Base-by-base conservation (phyloP, 92 coral and sea anemone genomes). In the Actinernus sp. region DNA sequence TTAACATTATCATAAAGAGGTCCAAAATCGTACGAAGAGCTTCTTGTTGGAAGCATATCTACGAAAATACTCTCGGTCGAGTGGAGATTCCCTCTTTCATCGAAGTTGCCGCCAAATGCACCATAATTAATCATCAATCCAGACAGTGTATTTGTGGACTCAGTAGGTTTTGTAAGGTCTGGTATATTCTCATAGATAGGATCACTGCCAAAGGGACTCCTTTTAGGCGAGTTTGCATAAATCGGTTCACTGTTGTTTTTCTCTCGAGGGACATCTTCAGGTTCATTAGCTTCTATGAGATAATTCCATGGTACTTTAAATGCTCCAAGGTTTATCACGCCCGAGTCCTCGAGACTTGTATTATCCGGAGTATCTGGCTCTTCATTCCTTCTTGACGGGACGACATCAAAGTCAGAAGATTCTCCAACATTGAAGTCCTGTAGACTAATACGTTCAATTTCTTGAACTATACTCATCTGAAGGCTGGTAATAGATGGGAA, bases 1-100 rank as follows among this genome's bases (percentile, higher is more conserved):
- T 54, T 61, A 13, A 70, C 40, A 40, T 70, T 70, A 4, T 70
- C 78, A 32, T 70, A 70, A 13, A 70, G 46, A 1, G 66, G 50
- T 2, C 56, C 78, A 9, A 70, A 32, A 31, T 70, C 78, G 25
- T 70, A 54, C 25, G 40, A 41, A 0, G 78, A 55, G 10, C 53
- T 46, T 26, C 66, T 33, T 31, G 55, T 70, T 2, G 78, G 78
- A 4, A 57, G 37, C 65, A 70, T 55, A 47, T 70, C 78, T 2
- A 70, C 50, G 14, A 70, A 70, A 65, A 70, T 40, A 23, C 52
- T 43, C 27, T 70, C 55, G 8, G 11, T 31, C 17, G 58, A 48
- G n/a, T 44, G 33, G 11, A 44, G 27, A 1, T 30, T 12, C 6
- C 57, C 56, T 20, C 30, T 26, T 18, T 31, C 39, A 3, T 29